Percentiles rank a stretch among this genome's conserved stretches.
Evolutionary conservation across 2,888 invertebrate genomes (phyloP).

Genomic region (Acleris cristana): DNA sequence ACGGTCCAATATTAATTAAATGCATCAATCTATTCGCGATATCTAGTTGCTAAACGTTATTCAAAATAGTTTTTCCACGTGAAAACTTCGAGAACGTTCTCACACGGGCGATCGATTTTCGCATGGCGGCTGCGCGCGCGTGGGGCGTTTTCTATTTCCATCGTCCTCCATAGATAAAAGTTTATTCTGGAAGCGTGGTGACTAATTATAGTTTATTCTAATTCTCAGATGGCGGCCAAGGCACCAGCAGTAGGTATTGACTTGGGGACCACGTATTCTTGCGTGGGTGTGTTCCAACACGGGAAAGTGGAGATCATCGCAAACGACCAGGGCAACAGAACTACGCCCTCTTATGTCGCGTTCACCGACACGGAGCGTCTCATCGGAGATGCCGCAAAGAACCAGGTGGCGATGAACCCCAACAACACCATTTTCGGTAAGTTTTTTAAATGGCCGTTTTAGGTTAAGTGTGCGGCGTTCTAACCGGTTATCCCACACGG

Average conservation of each 20-base stretch:
- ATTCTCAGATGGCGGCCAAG: slow-evolving; percentile 84
- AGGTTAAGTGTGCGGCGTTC: neutral
- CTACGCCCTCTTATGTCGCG: slow-evolving; percentile 93
- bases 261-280: slow-evolving; percentile 97
- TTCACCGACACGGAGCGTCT: slow-evolving; percentile 93
- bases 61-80: slow-evolving; percentile 36
- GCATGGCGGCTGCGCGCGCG: slow-evolving; percentile 54
- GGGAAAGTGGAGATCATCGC: slow-evolving; percentile 96
- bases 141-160: slow-evolving; percentile 35
- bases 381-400: slow-evolving; percentile 93
- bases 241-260: slow-evolving; percentile 97
- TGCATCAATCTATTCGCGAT: neutral
- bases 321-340: slow-evolving; percentile 95
- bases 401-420: slow-evolving; percentile 94
- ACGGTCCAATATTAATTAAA: slow-evolving; percentile 2
- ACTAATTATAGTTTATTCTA: slow-evolving; percentile 30
- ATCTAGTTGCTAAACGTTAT: slow-evolving; percentile 1
- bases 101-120: slow-evolving; percentile 57
- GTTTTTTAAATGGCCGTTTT: slow-evolving; percentile 46
- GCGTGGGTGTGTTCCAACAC: slow-evolving; percentile 96
- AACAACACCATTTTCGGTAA: slow-evolving; percentile 93
- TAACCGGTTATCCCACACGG: neutral
- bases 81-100: slow-evolving; percentile 61
- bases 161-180: slow-evolving; percentile 8
- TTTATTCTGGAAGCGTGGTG: slow-evolving; percentile 9